Percentiles rank a stretch among this genome's conserved stretches.
These are phyloP conservation scores for Pipistrellus kuhlii DNA, from an alignment of 2,797 vertebrate species.

Conservation along the genomic window DNA sequence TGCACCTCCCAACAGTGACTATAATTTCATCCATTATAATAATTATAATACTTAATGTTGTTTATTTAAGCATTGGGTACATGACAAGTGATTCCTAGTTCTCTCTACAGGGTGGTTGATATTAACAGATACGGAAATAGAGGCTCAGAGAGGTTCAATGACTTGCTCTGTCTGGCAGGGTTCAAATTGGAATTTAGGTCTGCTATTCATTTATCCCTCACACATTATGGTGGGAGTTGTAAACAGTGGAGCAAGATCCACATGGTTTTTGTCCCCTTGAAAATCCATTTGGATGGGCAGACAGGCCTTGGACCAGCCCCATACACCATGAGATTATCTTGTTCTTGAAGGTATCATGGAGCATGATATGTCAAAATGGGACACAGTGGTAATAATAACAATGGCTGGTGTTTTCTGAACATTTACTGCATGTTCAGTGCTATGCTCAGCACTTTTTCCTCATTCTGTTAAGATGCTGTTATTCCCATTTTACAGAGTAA, in stretches of 20 bases:
- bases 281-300: neutral
- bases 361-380: neutral
- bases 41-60: accelerated
- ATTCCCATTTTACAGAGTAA: neutral
- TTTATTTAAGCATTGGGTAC: neutral
- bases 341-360: neutral
- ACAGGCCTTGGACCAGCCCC: neutral
- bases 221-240: neutral
- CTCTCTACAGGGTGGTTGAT: neutral
- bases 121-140: neutral
- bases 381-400: neutral
- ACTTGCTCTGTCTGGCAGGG: neutral
- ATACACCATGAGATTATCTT: neutral
- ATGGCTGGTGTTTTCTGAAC: too few species aligned
- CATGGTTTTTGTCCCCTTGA: accelerated
- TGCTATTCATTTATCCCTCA: neutral
- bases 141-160: neutral
- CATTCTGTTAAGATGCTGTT: accelerated
- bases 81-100: neutral
- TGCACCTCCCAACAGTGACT: neutral
- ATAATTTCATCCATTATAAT: neutral
- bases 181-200: neutral
- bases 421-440: accelerated
- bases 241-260: neutral
- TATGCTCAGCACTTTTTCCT: neutral